phyloP scores from a whole-genome alignment of 2,113 vertebrate genomes.

The Lethenteron camtschaticum region DNA sequence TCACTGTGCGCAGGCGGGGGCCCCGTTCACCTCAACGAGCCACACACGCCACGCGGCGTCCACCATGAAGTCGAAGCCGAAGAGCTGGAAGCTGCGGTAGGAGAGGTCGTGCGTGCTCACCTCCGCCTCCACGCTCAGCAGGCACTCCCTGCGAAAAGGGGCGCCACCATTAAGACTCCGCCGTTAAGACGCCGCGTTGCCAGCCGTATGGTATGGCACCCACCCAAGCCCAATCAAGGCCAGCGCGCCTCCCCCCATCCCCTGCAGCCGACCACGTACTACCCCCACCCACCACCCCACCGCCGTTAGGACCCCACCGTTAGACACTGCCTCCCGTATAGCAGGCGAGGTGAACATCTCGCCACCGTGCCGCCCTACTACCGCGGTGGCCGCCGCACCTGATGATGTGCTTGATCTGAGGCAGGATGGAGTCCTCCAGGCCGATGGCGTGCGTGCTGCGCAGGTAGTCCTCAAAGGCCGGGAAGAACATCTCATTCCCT shows the following conservation, averaged over 20 bases:
- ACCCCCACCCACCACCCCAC: too few species aligned
- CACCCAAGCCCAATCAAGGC: too few species aligned
- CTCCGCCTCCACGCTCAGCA: slow-evolving; percentile 63
- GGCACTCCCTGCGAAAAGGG: slow-evolving; percentile 46
- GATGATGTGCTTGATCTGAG: slow-evolving; percentile 92
- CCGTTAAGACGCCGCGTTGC: too few species aligned
- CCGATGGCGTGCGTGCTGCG: slow-evolving; percentile 41
- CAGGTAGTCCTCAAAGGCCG: slow-evolving; percentile 78
- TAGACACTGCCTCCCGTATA: too few species aligned
- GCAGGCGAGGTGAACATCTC: too few species aligned
- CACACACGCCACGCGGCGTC: slow-evolving; percentile 82
- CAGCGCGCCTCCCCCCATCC: too few species aligned
- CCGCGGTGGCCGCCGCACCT: slow-evolving; percentile 28
- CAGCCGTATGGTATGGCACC: too few species aligned
- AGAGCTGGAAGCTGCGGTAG: slow-evolving; percentile 97
- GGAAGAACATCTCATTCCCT: slow-evolving; percentile 97
- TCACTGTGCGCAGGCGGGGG: slow-evolving; percentile 93
- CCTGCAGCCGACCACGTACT: too few species aligned
- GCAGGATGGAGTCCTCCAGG: slow-evolving; percentile 57
- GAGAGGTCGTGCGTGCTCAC: slow-evolving; percentile 84
- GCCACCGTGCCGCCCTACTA: too few species aligned
- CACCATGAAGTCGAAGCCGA: slow-evolving; percentile 97
- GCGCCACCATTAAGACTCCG: background rate
- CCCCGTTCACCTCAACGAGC: slow-evolving; percentile 95
- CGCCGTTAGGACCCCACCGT: too few species aligned